Base-by-base conservation (phyloP, 2,888 invertebrate genomes). In the Leucophora obtusa region DNA sequence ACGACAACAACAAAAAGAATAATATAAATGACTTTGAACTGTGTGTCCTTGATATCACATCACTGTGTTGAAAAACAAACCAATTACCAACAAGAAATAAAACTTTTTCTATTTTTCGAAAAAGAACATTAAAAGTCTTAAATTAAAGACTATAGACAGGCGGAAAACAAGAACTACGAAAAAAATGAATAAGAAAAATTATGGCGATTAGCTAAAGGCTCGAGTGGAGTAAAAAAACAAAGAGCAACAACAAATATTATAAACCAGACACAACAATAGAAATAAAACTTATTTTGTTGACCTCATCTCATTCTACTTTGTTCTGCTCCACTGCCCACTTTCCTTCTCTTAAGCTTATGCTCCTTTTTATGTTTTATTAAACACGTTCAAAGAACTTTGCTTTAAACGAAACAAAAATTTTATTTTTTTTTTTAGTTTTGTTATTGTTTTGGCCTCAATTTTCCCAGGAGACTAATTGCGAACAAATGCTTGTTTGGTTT, bases 401-500 rank as follows among this genome's bases (percentile, higher is more conserved):
- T 68, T 43, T 54, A 66, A 74, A 68, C 18, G 15, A 18, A 43
- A 74, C 54, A 14, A 14, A 14, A 8, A 56, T 33, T 56, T n/a
- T 33, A 15, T n/a, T n/a, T n/a, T n/a, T n/a, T n/a, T n/a, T n/a
- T n/a, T n/a, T 56, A 9, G 54, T 68, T 28, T 68, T 53, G 53
- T 66, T 66, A 47, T 76, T 24, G 54, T 66, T 54, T 54, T 35
- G 47, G 59, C 59, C n/a, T 47, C 54, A 60, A 47, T 47, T 54
- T 65, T 54, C 80, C 80, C 81, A 18, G 15, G 73, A 73, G 77
- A 70, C 73, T 73, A 77, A 77, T 81, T 73, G 69, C 53, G 33
- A 70, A 38, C 73, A 81, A 81, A 81, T 81, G 73, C 73, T 81
- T 76, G 54, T 60, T 73, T 60, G 50, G 51, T 69, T 76, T 69